Base-by-base conservation (phyloP, 2,797 vertebrate genomes). In the Parauchenoglanis ngamensis region DNA sequence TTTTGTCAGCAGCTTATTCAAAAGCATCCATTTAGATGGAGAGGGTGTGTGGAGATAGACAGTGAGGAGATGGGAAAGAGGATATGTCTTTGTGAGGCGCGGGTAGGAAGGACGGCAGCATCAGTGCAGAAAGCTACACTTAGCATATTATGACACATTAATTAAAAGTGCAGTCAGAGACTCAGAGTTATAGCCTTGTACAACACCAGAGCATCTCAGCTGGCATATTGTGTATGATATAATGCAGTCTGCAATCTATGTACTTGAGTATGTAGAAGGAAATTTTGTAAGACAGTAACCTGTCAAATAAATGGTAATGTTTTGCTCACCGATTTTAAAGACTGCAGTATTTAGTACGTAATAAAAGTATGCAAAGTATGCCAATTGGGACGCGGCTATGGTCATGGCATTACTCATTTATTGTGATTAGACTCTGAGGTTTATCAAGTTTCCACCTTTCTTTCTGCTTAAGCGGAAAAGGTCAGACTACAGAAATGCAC, bases 1-100 rank as follows among this genome's bases (percentile, higher is more conserved):
- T 91, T 90, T 85, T 91, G 89, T 89, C 91, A 90, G 87, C 44
- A 70, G 87, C 78, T 90, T 87, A 89, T 88, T 90, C 84, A 85
- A 52, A 88, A 86, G 85, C 79, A 85, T 83, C 63, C 80, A 89
- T 89, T 89, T 88, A 88, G 82, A 88, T 77, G 67, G 87, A 85
- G 57, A 46, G 75, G 57, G 85, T 35, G 44, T 70, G 28, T 21
- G 52, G 63, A 82, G 76, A 89, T 81, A 63, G 86, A 90, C 84
- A 83, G 46, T 54, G n/a, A 68, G 54, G 56, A 73, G 83, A 89
- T 87, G 86, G 88, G 85, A 90, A 65, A 85, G 56, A 85, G 57
- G 67, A 88, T 90, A 70, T 88, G 65, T 84, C 77, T 86, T 75
- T 87, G 73, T 82, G 81, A 86, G 67, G 73, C 28, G 61, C n/a